Evolutionary conservation across 2,888 invertebrate species (phyloP), one percentile per base, ranked within the genome.

Genomic region (Tipula lateralis): DNA sequence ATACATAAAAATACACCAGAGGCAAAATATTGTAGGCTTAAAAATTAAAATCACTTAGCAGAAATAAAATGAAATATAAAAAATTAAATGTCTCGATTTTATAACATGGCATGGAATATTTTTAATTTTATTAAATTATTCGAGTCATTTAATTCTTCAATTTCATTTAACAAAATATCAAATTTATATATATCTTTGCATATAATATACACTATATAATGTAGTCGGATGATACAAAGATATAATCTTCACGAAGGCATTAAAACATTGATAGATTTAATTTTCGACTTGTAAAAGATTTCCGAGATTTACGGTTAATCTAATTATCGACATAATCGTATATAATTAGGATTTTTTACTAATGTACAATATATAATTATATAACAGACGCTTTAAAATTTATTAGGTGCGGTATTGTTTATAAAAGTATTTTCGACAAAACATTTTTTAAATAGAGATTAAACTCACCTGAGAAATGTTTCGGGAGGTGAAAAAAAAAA

Each of bases 121-220:
- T n/a, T 66, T 66, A 66, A 66, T 66, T 66, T 66, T 66, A 24
- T 66, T 24, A 66, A 66, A 66, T 66, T 66, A 66, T 66, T 66
- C 66, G 66, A 66, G 12, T 12, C 66, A 24, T 66, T 66, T 66
- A 66, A 66, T 66, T 66, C 66, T 66, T 66, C 24, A 66, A 66
- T 66, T 24, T 66, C 66, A 66, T 66, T 66, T 66, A 66, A 66
- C 24, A 66, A 66, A 66, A 66, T 66, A 66, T 66, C 66, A 66
- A 66, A 24, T 66, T 66, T 66, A 66, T n/a, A n/a, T n/a, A n/a
- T 66, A 44, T 44, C n/a, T 44, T 44, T 44, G n/a, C 24, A 19
- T 66, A 7, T 39, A 39, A 13, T 39, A 24, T 66, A 66, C 9
- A 66, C 16, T 44, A 44, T 16, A 16, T 2, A 9, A 24, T 19